Evolutionary conservation across 2,113 vertebrate species (phyloP).

Genomic region (Aix galericulata): DNA sequence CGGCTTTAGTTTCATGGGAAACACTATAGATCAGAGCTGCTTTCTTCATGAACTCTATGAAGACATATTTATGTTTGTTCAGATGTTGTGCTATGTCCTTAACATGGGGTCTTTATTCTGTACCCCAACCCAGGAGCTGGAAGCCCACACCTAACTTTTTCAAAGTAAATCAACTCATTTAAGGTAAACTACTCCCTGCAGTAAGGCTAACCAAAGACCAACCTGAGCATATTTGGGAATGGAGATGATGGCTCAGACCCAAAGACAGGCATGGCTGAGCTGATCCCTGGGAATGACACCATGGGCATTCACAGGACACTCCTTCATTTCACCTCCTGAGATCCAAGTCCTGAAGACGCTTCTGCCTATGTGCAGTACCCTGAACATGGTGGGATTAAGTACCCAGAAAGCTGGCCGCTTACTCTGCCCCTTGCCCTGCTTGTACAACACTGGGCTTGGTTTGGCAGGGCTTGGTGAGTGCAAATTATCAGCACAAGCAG

Average conservation of each 20-base stretch:
- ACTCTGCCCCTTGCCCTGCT: neutral
- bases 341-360: neutral
- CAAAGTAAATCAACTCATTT: neutral
- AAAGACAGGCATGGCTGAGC: neutral
- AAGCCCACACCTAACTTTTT: neutral
- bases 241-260: neutral
- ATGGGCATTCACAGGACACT: fast-evolving
- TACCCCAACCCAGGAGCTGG: neutral
- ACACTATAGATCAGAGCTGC: neutral
- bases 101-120: neutral
- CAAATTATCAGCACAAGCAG: neutral
- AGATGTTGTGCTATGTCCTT: neutral
- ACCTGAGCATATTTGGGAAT: neutral
- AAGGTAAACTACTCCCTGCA: neutral
- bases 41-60: neutral
- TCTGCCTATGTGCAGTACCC: fast-evolving
- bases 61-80: neutral
- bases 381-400: neutral
- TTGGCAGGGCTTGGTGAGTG: neutral
- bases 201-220: neutral
- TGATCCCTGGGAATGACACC: neutral
- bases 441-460: neutral
- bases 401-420: neutral
- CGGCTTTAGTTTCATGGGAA: neutral
- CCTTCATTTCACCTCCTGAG: neutral